Evolutionary conservation across 2,113 vertebrate species (phyloP), one percentile per base, ranked within the genome.

Genomic region (Mobula birostris): DNA sequence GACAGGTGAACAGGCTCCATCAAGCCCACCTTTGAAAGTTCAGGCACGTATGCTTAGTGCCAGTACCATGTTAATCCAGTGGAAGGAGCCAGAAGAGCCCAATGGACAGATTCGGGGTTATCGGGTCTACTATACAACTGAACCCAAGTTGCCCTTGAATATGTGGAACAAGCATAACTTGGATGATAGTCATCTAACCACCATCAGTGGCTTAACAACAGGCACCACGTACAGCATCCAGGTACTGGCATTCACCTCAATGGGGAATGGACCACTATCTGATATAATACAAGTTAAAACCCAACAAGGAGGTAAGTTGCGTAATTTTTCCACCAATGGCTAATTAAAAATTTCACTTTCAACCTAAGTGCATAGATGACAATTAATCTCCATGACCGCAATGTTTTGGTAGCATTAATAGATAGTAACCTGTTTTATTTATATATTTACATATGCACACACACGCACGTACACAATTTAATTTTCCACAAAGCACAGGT

Each of bases 151-250:
- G 58, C 97, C 98, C 0, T 95, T 99, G 94, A 98, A 96, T 85
- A 96, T 97, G 95, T 99, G 99, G 99, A 97, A 98, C 94, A 98
- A 98, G 56, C 98, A 99, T 96, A 98, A 98, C 96, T 98, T 98
- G 0, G 98, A 98, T 0, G 97, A 98, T 87, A 97, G 97, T 94
- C 97, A 97, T 68, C 97, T 98, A 94, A 99, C 98, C 96, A 99
- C 98, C 0, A 97, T 99, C 96, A 97, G 98, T 4, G 97, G 96
- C 95, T 97, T 99, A 95, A 97, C 97, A 94, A 97, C 98, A 0
- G 97, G 98, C 29, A 97, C 98, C 96, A 99, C 98, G 7, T 99
- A 99, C 96, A 98, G 97, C 95, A 97, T 99, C 94, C 97, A 98
- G 0, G 98, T 99, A 70, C 97, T 99, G 94, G 98, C 97, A 94